Evolutionary conservation across 2,113 vertebrate species (phyloP).

Genomic region (Podarcis raffonei): DNA sequence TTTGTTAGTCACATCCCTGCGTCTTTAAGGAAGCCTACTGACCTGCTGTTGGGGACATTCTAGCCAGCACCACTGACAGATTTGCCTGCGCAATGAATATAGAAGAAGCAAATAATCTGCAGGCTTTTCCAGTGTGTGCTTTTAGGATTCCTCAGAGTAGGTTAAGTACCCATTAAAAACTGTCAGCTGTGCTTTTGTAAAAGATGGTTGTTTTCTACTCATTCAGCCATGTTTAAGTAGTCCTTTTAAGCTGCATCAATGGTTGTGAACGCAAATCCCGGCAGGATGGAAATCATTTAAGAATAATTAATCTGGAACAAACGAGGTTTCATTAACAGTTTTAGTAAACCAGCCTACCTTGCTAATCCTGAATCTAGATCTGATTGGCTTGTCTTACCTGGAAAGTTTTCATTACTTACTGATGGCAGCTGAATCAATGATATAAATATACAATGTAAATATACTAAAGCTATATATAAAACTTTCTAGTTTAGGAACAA

Average conservation of each 20-base stretch:
- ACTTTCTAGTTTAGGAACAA: neutral
- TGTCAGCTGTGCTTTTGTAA: neutral
- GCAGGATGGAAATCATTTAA: neutral
- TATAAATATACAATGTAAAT: neutral
- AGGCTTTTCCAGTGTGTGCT: neutral
- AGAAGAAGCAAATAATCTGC: neutral
- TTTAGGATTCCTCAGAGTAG: neutral
- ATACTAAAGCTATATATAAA: too few species aligned
- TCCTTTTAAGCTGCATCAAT: neutral
- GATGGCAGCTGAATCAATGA: neutral
- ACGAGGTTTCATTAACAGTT: neutral
- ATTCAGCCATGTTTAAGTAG: neutral
- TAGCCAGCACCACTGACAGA: neutral
- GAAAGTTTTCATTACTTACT: conserved; percentile 3
- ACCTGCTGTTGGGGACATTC: neutral
- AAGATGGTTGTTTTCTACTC: neutral
- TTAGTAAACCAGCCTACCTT: neutral
- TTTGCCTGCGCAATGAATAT: neutral
- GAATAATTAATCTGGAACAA: neutral
- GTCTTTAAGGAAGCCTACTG: neutral
- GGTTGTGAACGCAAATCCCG: neutral
- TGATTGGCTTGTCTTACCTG: conserved; percentile 12
- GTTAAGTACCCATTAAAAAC: neutral
- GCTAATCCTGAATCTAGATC: neutral
- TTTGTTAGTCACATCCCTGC: neutral